A percentile compares a stretch with the other conserved stretches of the same genome.
Conservation (phyloP, 2,888 invertebrate species). For the Anoncus sp. region DNA sequence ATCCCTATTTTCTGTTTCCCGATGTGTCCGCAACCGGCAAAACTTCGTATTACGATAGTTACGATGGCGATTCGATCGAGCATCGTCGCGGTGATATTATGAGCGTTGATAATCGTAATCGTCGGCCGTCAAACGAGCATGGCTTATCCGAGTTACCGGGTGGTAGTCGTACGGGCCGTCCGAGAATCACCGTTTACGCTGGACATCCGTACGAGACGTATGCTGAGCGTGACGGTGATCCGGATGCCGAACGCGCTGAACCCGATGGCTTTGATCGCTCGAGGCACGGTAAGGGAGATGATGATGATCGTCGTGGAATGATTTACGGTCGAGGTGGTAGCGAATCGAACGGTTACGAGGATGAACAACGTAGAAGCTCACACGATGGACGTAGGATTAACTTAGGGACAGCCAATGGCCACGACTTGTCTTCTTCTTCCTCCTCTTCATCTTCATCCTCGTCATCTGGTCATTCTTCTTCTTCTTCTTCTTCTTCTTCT, state of each 20-base stretch:
- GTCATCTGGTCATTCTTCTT: slow-evolving; percentile 66
- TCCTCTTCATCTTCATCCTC: slow-evolving; percentile 57
- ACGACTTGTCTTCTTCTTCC: slow-evolving; percentile 56
- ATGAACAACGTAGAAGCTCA: slow-evolving; percentile 62
- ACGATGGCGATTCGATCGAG: slow-evolving; percentile 70
- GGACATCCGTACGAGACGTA: slow-evolving; percentile 70
- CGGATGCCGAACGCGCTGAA: slow-evolving; percentile 61
- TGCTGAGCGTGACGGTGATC: slow-evolving; percentile 62
- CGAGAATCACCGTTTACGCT: slow-evolving; percentile 72
- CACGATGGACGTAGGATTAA: slow-evolving; percentile 60
- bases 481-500: slow-evolving; percentile 75
- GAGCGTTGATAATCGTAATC: slow-evolving; percentile 32
- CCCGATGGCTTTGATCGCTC: slow-evolving; percentile 66
- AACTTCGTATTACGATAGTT: slow-evolving; percentile 76
- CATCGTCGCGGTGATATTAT: slow-evolving; percentile 66
- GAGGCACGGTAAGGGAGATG: slow-evolving; percentile 57
- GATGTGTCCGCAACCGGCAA: slow-evolving; percentile 83
- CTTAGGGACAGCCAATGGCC: slow-evolving; percentile 58
- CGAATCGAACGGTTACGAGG: slow-evolving; percentile 56
- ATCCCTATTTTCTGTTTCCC: slow-evolving; percentile 87
- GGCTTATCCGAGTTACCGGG: slow-evolving; percentile 76
- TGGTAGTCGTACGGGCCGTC: slow-evolving; percentile 72
- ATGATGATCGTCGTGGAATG: slow-evolving; percentile 54
- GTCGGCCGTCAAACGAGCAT: slow-evolving; percentile 69
- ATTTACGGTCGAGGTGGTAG: slow-evolving; percentile 54